Evolutionary conservation across 2,797 vertebrate genomes (phyloP).

Genomic region (Adelosebastes latens): DNA sequence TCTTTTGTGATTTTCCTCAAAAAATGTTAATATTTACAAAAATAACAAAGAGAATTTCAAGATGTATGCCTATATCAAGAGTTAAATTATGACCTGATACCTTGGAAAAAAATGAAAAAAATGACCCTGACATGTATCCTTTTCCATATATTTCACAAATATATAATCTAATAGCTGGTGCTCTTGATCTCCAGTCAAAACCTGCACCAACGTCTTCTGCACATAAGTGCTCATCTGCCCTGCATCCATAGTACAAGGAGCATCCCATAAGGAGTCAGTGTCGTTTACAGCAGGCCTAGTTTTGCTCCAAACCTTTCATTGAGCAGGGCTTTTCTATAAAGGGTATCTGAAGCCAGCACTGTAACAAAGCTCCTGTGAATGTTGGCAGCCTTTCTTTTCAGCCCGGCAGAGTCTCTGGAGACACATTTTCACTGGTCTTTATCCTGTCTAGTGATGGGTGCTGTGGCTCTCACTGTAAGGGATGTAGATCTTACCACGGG

Average conservation of each 20-base stretch:
- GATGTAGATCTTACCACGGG: slow-evolving; percentile 81
- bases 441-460: slow-evolving; percentile 78
- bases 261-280: slow-evolving; percentile 55
- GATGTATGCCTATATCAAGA: fast-evolving
- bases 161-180: not conserved
- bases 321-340: slow-evolving; percentile 61
- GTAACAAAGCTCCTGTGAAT: slow-evolving; percentile 81
- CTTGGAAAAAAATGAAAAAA: not conserved
- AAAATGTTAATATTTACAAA: not conserved
- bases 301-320: slow-evolving; percentile 44
- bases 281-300: slow-evolving; percentile 68
- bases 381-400: slow-evolving; percentile 78
- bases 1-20: not conserved
- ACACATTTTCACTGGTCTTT: slow-evolving; percentile 78
- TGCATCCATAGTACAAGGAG: slow-evolving; percentile 13
- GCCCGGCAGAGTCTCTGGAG: slow-evolving; percentile 71
- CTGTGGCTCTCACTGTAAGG: slow-evolving; percentile 74
- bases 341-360: slow-evolving; percentile 72
- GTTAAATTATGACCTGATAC: not conserved
- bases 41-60: not conserved
- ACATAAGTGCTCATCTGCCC: not conserved
- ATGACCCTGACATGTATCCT: not conserved
- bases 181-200: not conserved
- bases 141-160: not conserved
- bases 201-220: not conserved